Evolutionary conservation across 1,140 invertebrate genomes (phyloP), one percentile per base, ranked within the genome.

Genomic region (Aplysia californica): DNA sequence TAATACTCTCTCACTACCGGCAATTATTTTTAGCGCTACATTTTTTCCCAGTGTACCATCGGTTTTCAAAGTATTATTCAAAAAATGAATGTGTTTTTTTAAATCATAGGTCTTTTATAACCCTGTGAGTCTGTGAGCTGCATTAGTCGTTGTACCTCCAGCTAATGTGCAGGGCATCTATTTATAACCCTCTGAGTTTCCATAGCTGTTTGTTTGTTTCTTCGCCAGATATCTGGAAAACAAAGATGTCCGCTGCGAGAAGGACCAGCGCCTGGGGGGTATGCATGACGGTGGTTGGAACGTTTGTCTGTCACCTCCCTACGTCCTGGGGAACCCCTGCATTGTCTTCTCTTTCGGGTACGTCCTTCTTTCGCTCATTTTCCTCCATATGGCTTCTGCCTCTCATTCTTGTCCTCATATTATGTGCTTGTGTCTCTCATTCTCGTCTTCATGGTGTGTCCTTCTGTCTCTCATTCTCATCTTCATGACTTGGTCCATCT

Each of bases 271-370:
- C 23, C 73, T 86, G 18, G 84, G 84, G 44, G 79, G 78, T 70
- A 76, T 66, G 38, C 78, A 83, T 72, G 84, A 84, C 39, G 84
- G 84, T 0, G 84, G 84, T 21, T 86, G 81, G 79, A 85, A 86
- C 66, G 83, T 86, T 2, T 86, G 84, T 55, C 75, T 86, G 20
- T 81, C 83, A 18, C 83, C 84, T 2, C 84, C 38, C 72, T 82
- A 78, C 79, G 74, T 39, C 39, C 82, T 55, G 56, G 68, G 50
- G 56, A 79, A 21, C 69, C 82, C 64, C 0, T 77, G 77, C 64
- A 55, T 80, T 15, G 70, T 80, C 18, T 78, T 74, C 29, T 78
- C 76, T 29, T 82, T 77, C 69, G 75, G 73, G 76, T 75, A 36
- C 71, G 74, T 73, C 21, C 31, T 56, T 21, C 36, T 33, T 31